These are phyloP conservation scores for Plutomurus gul DNA, from an alignment of 1,140 invertebrate species.

Conservation along the genomic window DNA sequence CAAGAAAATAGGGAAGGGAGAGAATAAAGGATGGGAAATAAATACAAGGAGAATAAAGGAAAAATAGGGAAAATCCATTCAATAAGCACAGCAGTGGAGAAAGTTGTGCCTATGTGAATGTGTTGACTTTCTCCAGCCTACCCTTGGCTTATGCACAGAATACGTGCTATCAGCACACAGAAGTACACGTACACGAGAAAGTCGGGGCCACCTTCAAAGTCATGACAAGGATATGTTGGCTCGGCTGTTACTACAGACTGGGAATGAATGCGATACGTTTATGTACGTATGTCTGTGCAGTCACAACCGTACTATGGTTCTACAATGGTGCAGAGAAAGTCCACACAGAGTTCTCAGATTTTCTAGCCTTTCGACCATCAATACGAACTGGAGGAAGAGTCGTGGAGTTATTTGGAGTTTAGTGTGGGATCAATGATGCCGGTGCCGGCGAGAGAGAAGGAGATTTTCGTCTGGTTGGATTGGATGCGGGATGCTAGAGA, in stretches of 20 bases:
- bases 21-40: neutral
- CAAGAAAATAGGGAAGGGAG: neutral
- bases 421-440: slow-evolving; percentile 1
- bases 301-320: neutral
- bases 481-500: no score
- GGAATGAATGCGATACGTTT: no score
- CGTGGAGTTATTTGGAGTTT: neutral
- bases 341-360: neutral
- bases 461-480: neutral
- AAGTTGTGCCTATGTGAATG: no score
- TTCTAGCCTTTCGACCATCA: neutral
- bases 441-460: slow-evolving; percentile 11
- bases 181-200: no score
- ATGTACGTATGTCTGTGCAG: neutral
- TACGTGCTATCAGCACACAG: neutral
- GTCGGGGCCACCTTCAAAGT: no score
- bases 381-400: neutral
- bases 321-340: neutral
- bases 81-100: slow-evolving; percentile 1
- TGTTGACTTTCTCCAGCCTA: neutral
- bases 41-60: no score
- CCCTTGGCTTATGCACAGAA: neutral
- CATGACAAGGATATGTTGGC: no score
- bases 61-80: neutral
- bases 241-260: no score